Percentiles rank a stretch among this genome's conserved stretches.
Evolutionary conservation across 2,797 vertebrate genomes (phyloP).

Genomic region (Pitangus sulphuratus): DNA sequence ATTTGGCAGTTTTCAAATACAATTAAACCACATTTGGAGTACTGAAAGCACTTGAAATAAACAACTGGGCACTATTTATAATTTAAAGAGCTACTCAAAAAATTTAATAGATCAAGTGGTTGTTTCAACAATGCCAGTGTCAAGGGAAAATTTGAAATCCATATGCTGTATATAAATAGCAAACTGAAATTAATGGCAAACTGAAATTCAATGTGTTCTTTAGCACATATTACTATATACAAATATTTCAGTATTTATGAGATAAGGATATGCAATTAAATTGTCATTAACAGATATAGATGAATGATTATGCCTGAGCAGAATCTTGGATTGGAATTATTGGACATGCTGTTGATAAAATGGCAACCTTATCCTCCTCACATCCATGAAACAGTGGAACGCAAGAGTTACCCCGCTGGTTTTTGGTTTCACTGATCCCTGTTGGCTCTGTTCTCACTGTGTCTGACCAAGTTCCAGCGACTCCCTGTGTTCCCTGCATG

Average conservation of each 20-base stretch:
- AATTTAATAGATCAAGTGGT: conserved; percentile 72
- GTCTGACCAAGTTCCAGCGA: not conserved
- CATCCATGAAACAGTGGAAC: not conserved
- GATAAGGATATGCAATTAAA: conserved; percentile 50
- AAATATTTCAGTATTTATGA: conserved; percentile 51
- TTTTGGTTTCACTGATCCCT: not conserved
- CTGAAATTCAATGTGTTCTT: conserved; percentile 53
- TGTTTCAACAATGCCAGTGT: conserved; percentile 56
- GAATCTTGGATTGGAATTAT: not conserved
- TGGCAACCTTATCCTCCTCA: not conserved
- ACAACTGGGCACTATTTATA: conserved; percentile 73
- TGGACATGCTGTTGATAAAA: not conserved
- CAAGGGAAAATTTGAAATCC: conserved; percentile 55
- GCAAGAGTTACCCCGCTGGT: not conserved
- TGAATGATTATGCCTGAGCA: not conserved
- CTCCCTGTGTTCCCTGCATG: not conserved
- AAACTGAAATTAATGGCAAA: conserved; percentile 53
- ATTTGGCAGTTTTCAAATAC: conserved; percentile 87
- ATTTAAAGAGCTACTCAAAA: conserved; percentile 72
- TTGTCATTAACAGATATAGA: conserved; percentile 24
- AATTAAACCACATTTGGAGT: conserved; percentile 83
- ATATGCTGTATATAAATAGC: conserved; percentile 65
- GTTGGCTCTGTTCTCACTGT: not conserved
- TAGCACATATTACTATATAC: conserved; percentile 29
- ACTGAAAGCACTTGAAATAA: conserved; percentile 78